Evolutionary conservation across 1,140 invertebrate genomes (phyloP), one percentile per base, ranked within the genome.

Genomic region (Platorchestia sp.): DNA sequence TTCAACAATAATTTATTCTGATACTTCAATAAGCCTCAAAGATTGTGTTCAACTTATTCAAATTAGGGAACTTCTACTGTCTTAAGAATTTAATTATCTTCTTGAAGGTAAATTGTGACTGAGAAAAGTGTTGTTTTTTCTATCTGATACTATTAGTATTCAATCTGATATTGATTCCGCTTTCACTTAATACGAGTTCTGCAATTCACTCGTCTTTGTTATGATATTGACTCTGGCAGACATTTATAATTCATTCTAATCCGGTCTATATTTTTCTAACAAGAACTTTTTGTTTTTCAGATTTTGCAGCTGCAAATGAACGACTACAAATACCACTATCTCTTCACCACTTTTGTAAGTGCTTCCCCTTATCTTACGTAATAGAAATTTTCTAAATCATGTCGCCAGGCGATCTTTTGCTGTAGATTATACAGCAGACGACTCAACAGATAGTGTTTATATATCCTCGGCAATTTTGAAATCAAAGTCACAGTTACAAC

Each of bases 261-360:
- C 36, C 27, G 3, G 59, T 36, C 36, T 75, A 3, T 22, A 10
- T 75, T 75, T 75, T 75, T 36, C 10, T 22, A 75, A 19, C 27
- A 36, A 3, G 36, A 75, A 22, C 59, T 36, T 75, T 75, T 10
- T 75, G 27, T 97, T 95, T 98, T 98, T 91, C 98, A 99, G 99
- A 99, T 99, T 97, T 97, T 99, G 59, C 98, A 99, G 97, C 97
- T 99, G 40, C 98, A 99, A 96, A 99, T 99, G 99, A 99, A 99
- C 97, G 99, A 99, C 97, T 98, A 99, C 97, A 98, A 98, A 97
- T 99, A 99, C 97, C 99, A 99, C 97, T 99, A 99, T 97, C 98
- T 99, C 97, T 99, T 99, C 97, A 99, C 99, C 43, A 99, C 98
- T 42, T 99, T 99, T 97, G 99, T 99, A 98, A 98, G 98, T 95